phyloP scores from a whole-genome alignment of 2,797 vertebrate species.

The Cyclura pinguis region DNA sequence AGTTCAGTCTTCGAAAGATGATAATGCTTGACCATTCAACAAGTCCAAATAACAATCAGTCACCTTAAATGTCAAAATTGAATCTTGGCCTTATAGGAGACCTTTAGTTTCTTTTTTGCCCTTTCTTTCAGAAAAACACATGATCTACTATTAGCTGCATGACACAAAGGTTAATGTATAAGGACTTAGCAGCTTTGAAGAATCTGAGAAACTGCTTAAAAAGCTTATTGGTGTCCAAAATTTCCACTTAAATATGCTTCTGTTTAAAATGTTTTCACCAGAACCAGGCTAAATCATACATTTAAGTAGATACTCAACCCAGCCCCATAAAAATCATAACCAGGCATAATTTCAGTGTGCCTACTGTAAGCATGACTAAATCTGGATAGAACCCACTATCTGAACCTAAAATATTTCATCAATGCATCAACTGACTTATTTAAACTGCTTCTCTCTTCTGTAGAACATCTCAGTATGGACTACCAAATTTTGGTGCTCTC shows the following conservation, averaged over 20 bases:
- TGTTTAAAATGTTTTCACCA: not conserved
- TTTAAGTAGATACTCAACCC: too few species aligned
- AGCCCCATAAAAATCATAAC: too few species aligned
- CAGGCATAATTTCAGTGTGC: too few species aligned
- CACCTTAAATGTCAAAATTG: slow-evolving; percentile 25
- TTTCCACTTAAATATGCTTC: not conserved
- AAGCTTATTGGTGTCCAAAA: not conserved
- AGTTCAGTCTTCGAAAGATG: not conserved
- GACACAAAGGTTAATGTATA: not conserved
- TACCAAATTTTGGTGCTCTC: not conserved
- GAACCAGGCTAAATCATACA: too few species aligned
- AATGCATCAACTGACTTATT: not conserved
- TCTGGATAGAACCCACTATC: too few species aligned
- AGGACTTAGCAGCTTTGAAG: not conserved
- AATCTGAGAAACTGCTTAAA: not conserved
- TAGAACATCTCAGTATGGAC: too few species aligned
- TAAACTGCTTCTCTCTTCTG: not conserved
- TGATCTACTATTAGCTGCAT: slow-evolving; percentile 16
- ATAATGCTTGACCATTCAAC: not conserved
- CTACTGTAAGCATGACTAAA: too few species aligned
- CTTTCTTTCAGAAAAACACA: slow-evolving; percentile 14
- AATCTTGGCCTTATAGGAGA: slow-evolving; percentile 10
- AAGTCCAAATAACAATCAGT: not conserved
- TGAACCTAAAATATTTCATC: not conserved
- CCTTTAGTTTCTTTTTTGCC: slow-evolving; percentile 5